Conservation (phyloP, 2,113 vertebrate species). For the Melanostigma gelatinosum region DNA sequence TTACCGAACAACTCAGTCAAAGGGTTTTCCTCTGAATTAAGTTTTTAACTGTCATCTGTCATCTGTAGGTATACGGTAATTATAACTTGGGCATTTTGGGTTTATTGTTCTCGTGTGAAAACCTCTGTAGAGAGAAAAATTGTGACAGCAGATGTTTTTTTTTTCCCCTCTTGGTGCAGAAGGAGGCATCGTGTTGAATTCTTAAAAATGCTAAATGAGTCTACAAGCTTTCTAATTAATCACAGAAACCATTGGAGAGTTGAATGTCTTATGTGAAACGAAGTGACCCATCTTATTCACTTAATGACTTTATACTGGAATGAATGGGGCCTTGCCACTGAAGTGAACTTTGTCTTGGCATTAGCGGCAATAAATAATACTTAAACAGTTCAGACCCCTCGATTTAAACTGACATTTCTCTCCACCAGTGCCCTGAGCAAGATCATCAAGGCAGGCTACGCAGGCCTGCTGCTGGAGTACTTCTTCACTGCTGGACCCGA, state of each 20-base stretch:
- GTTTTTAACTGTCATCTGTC: conserved; percentile 99
- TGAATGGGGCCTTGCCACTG: conserved; percentile 69
- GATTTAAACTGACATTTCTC: conserved; percentile 48
- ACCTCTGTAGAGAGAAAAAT: conserved; percentile 83
- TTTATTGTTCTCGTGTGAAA: conserved; percentile 92
- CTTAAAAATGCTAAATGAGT: conserved; percentile 84
- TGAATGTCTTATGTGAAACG: conserved; percentile 75
- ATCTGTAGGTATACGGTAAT: conserved; percentile 99
- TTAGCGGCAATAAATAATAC: conserved; percentile 59
- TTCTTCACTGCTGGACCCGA: conserved; percentile 97
- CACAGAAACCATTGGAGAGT: conserved; percentile 77
- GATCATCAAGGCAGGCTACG: conserved; percentile 95
- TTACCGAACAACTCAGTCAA: conserved; percentile 99
- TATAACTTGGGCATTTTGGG: conserved; percentile 99
- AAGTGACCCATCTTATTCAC: conserved; percentile 81
- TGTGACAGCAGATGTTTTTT: conserved; percentile 80
- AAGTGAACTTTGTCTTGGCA: conserved; percentile 63
- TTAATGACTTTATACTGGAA: conserved; percentile 78
- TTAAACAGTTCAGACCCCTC: conserved; percentile 53
- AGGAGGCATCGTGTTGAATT: conserved; percentile 77
- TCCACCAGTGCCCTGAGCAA: conserved; percentile 88
- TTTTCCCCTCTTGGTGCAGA: conserved; percentile 55
- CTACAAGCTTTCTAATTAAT: conserved; percentile 83
- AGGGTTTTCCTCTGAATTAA: conserved; percentile 99
- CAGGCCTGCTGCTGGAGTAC: conserved; percentile 94